Conservation (phyloP, 1,140 invertebrate genomes). For the Diachasmimorpha longicaudata region DNA sequence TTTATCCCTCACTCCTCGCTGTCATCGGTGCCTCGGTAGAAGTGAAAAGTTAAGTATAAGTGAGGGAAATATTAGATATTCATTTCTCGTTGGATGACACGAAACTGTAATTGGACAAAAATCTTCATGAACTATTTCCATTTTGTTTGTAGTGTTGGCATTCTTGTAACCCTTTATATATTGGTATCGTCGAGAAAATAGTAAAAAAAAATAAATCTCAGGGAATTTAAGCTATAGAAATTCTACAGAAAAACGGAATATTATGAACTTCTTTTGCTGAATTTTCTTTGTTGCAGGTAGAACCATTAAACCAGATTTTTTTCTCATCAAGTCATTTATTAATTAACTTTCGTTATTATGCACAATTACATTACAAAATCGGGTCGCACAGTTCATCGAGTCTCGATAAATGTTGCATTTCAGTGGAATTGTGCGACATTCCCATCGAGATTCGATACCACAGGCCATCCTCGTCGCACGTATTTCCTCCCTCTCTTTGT, state of each 20-base stretch:
- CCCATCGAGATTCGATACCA: neutral
- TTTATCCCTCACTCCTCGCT: neutral
- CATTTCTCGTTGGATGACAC: neutral
- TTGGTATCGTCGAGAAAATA: too few relatives aligned
- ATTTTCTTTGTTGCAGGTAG: too few relatives aligned
- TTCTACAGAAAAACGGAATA: too few relatives aligned
- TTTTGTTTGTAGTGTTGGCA: too few relatives aligned
- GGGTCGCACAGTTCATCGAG: slow-evolving; percentile 38
- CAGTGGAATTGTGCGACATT: neutral
- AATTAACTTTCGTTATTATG: slow-evolving; percentile 41
- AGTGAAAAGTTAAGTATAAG: neutral
- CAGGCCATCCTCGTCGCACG: neutral
- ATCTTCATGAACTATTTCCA: neutral
- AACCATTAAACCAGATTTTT: too few relatives aligned
- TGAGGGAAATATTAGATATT: neutral
- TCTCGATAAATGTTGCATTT: slow-evolving; percentile 22
- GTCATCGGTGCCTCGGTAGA: neutral
- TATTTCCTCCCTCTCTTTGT: neutral
- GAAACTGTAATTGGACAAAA: neutral
- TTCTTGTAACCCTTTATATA: too few relatives aligned
- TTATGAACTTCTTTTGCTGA: too few relatives aligned
- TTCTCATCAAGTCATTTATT: slow-evolving; percentile 43
- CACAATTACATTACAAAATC: slow-evolving; percentile 54
- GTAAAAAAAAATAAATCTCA: too few relatives aligned
- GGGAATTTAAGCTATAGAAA: too few relatives aligned